These are phyloP conservation scores for Myanophis thanlyinensis DNA, from an alignment of 2,113 vertebrate species.

Conservation along the genomic window DNA sequence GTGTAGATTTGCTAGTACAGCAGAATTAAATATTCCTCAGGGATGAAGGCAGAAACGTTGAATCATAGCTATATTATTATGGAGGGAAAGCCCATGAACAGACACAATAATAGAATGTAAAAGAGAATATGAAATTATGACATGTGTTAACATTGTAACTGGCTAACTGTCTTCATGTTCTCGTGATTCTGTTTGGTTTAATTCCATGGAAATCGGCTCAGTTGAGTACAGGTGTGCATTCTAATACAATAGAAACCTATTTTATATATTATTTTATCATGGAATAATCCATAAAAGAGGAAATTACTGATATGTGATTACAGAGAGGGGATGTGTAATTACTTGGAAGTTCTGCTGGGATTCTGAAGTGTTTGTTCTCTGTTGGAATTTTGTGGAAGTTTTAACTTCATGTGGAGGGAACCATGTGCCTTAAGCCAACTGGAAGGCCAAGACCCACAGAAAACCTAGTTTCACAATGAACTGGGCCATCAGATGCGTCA, in stretches of 20 bases:
- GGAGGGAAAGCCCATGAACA: background rate
- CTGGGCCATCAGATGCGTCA: background rate
- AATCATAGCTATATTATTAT: background rate
- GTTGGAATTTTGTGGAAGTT: background rate
- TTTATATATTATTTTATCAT: background rate
- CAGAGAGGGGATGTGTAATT: background rate
- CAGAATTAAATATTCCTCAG: background rate
- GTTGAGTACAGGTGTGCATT: background rate
- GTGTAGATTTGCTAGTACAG: background rate
- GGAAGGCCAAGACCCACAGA: background rate
- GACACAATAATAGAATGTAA: background rate
- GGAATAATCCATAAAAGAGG: background rate
- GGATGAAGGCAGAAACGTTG: background rate
- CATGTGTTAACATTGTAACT: background rate
- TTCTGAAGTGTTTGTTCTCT: background rate
- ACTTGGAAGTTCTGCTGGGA: background rate
- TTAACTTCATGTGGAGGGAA: background rate
- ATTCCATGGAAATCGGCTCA: background rate
- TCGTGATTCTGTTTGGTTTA: background rate
- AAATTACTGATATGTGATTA: background rate
- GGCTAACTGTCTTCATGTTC: background rate
- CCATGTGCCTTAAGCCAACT: background rate
- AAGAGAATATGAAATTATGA: background rate
- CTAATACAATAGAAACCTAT: background rate
- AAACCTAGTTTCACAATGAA: background rate